These are phyloP conservation scores for Drosophila emarginata DNA, from an alignment of 2,888 invertebrate genomes.

Conservation along the genomic window DNA sequence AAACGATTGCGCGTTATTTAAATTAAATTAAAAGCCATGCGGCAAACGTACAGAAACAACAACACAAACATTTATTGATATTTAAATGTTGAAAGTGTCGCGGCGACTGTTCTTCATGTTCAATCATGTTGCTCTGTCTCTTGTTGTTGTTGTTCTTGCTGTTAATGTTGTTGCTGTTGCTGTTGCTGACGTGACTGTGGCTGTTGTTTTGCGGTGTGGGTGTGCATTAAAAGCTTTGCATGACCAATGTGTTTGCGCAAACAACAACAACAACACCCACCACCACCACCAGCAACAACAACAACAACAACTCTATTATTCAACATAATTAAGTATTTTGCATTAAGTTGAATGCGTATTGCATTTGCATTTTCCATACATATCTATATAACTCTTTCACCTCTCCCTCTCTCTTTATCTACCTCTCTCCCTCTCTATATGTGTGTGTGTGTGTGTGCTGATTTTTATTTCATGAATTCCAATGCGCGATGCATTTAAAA, in stretches of 20 bases:
- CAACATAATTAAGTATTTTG: slow-evolving; percentile 80
- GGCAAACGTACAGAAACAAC: slow-evolving; percentile 53
- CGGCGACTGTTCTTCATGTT: slow-evolving; percentile 12
- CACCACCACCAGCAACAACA: slow-evolving; percentile 18
- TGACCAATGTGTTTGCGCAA: slow-evolving; percentile 66
- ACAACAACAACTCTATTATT: slow-evolving; percentile 77
- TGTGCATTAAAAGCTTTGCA: slow-evolving; percentile 75
- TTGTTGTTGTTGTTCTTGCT: slow-evolving; percentile 19
- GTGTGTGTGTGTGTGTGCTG: slow-evolving; percentile 43
- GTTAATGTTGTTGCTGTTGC: slow-evolving; percentile 31
- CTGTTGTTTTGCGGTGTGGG: slow-evolving; percentile 54
- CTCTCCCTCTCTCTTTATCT: neutral
- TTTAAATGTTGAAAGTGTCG: slow-evolving; percentile 58
- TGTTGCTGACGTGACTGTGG: slow-evolving; percentile 26
- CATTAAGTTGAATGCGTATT: slow-evolving; percentile 61
- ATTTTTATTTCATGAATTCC: slow-evolving; percentile 69
- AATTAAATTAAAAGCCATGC: slow-evolving; percentile 72
- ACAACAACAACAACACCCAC: slow-evolving; percentile 40
- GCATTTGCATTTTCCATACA: slow-evolving; percentile 42
- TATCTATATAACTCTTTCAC: slow-evolving; percentile 1
- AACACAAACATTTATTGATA: slow-evolving; percentile 70
- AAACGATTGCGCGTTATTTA: slow-evolving; percentile 55
- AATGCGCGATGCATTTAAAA: slow-evolving; percentile 68
- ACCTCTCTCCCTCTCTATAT: neutral
- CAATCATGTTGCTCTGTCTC: slow-evolving; percentile 11